Evolutionary conservation across 2,797 vertebrate species (phyloP), one percentile per base, ranked within the genome.

Genomic region (Mergus octosetaceus): DNA sequence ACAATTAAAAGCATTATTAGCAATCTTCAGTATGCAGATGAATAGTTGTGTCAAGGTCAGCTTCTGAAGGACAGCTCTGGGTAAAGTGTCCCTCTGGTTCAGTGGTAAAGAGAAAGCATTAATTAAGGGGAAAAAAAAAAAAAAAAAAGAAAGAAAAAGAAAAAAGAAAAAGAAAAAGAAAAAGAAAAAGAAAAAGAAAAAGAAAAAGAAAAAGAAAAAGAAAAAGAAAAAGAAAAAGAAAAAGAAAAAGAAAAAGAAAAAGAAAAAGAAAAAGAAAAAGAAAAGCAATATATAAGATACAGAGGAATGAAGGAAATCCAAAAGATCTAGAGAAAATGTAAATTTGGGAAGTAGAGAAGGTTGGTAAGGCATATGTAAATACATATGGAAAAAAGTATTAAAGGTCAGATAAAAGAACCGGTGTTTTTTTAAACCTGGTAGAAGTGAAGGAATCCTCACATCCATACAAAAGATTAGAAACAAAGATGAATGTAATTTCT

Each of bases 351-450:
- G 13, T 36, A 61, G 14, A n/a, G 17, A 32, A 79, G 54, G 51
- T 30, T 15, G 4, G 8, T 38, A 73, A 57, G 13, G 9, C 13
- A 15, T 80, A 38, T 43, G 7, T 49, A 69, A 57, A 34, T 38
- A 30, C 1, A 6, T 13, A 34, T 5, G 9, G 22, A 27, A 91
- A 80, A 70, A 30, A 20, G 6, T 6, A 81, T 24, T 27, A 27
- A 61, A 27, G 36, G 15, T 61, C 34, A 38, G 24, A 61, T 38
- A 25, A 38, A 45, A 64, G 6, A 72, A 5, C 10, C 71, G 45
- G 1, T 0, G 0, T 27, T 38, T 75, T 47, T 47, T 6, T 16
- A 71, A 41, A 3, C 5, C 19, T 61, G 3, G 60, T 10, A 56
- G 34, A 66, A 68, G 8, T 72, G 61, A 49, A 68, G 28, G 4